Evolutionary conservation across 2,113 vertebrate species (phyloP).

Genomic region (Coryphaenoides rupestris): DNA sequence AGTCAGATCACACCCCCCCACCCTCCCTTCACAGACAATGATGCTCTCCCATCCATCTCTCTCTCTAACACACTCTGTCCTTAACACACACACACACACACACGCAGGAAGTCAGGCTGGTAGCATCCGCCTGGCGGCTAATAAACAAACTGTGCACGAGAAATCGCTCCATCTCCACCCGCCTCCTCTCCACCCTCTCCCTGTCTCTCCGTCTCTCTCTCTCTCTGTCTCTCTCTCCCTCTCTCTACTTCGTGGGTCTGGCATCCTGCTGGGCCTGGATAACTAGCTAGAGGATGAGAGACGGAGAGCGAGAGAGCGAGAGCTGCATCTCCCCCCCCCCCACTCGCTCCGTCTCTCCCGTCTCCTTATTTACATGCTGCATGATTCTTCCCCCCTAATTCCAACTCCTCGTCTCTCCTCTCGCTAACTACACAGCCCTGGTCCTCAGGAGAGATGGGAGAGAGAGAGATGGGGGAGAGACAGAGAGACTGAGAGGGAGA

Average conservation of each 20-base stretch:
- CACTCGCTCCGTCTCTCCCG: constrained; percentile 46
- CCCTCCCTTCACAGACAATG: not conserved
- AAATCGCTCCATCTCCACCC: constrained; percentile 73
- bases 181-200: constrained; percentile 79
- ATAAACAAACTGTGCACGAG: constrained; percentile 38
- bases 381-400: not conserved
- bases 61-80: too few species aligned
- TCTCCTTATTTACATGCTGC: not conserved
- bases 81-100: not conserved
- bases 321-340: constrained; percentile 62
- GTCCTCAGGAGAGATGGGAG: constrained; percentile 48
- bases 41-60: too few species aligned
- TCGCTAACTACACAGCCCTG: constrained; percentile 28
- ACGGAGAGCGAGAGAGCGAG: not conserved
- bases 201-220: constrained; percentile 58
- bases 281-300: constrained; percentile 70
- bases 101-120: constrained; percentile 74
- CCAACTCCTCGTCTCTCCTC: constrained; percentile 42
- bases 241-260: constrained; percentile 70
- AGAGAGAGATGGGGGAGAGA: not conserved
- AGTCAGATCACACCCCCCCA: constrained; percentile 72
- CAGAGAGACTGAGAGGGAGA: not conserved
- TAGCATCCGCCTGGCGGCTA: constrained; percentile 64
- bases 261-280: constrained; percentile 60
- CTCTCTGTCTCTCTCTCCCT: constrained; percentile 68